Conservation (phyloP, 2,797 vertebrate species). For the Lacerta agilis region DNA sequence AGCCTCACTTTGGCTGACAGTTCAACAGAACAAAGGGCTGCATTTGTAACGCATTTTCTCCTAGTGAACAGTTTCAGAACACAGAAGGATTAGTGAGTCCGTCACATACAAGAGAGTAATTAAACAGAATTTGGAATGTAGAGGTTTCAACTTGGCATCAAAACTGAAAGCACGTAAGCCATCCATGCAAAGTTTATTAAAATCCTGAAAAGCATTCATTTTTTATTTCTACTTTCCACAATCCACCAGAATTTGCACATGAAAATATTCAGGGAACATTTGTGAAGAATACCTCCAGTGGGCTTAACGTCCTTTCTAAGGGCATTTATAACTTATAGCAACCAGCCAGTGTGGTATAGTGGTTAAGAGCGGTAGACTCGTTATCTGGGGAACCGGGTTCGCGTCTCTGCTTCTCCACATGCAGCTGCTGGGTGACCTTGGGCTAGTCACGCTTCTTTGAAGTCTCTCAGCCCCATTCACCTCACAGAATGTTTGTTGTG, state of each 20-base stretch:
- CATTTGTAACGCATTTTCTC: not conserved
- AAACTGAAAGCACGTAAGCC: not conserved
- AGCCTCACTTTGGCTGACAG: conserved; percentile 5
- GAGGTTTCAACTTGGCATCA: conserved; percentile 9
- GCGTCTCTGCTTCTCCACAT: no score
- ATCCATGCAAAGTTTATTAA: not conserved
- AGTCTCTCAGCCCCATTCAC: no score
- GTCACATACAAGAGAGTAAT: conserved; percentile 10
- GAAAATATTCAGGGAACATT: not conserved
- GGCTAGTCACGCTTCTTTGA: no score
- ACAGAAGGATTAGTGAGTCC: not conserved
- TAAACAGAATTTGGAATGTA: conserved; percentile 18
- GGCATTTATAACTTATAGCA: not conserved
- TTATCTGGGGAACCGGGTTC: no score
- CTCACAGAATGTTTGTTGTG: no score
- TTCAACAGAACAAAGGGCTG: conserved; percentile 5
- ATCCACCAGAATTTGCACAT: not conserved
- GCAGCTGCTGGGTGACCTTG: no score
- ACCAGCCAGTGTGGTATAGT: no score
- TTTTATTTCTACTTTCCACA: not conserved
- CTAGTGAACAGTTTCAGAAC: conserved; percentile 5
- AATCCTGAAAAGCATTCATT: not conserved
- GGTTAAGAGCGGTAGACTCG: no score
- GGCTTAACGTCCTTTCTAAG: not conserved
- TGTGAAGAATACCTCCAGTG: not conserved